phyloP scores from a whole-genome alignment of 92 coral and sea anemone genomes.

The Phenganax marumi region DNA sequence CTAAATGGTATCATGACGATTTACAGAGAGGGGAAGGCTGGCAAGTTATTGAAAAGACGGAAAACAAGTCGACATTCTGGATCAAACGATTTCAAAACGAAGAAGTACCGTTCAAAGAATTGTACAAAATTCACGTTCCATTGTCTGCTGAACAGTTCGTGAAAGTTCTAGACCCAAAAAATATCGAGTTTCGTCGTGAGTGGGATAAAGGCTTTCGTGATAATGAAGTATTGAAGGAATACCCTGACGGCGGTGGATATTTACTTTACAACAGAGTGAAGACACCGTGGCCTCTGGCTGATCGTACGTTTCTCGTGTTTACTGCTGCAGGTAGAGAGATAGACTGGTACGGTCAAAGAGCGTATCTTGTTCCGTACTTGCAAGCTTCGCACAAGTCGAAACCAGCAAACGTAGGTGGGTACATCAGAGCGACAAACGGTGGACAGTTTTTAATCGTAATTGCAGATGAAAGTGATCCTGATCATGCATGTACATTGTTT shows the following conservation, averaged over 20 bases:
- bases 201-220: constrained; percentile 50
- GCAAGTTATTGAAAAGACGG: constrained; percentile 9
- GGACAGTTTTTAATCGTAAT: constrained; percentile 44
- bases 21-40: constrained; percentile 38
- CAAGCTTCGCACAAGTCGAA: constrained; percentile 42
- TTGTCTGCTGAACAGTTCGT: constrained; percentile 31
- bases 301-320: constrained; percentile 46
- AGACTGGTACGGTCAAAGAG: constrained; percentile 48
- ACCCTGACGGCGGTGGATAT: constrained; percentile 50
- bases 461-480: constrained; percentile 47
- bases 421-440: constrained; percentile 49
- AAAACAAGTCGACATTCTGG: constrained; percentile 27
- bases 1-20: constrained; percentile 37
- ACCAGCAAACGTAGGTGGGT: constrained; percentile 48
- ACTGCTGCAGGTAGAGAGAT: constrained; percentile 39
- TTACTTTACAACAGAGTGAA: constrained; percentile 2
- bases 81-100: constrained; percentile 40
- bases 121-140: constrained; percentile 39
- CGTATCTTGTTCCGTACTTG: constrained; percentile 5
- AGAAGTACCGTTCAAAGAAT: constrained; percentile 37
- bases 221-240: constrained; percentile 34
- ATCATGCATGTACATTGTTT: constrained; percentile 39
- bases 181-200: constrained; percentile 19
- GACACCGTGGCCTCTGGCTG: constrained; percentile 36
- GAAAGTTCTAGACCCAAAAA: constrained; percentile 26